Base-by-base conservation (phyloP, 2,113 vertebrate species). In the Mandrillus leucophaeus region DNA sequence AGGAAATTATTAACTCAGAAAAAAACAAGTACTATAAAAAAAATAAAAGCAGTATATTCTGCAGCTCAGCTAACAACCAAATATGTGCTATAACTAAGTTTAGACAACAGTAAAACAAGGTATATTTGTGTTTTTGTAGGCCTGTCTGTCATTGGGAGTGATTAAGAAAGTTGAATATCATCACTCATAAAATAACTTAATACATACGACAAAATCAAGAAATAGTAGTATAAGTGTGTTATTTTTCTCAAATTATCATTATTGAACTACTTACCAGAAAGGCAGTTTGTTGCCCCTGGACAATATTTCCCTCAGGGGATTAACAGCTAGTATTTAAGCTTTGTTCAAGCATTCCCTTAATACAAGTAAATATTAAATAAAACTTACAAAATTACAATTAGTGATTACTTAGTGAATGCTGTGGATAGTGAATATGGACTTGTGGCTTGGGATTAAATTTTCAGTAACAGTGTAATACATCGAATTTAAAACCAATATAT, bases 351-450 rank as follows among this genome's bases (percentile, higher is more conserved):
- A 13, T 81, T 76, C 45, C 45, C 66, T 83, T 79, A 85, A 64
- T 73, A 68, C 48, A 93, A 90, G 25, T 79, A 48, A 73, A 94
- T 68, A 61, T 55, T 45, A 27, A 88, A 18, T 61, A 72, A 84
- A 75, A 12, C 5, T 43, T 57, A 30, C 27, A 45, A 48, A 25
- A 9, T 8, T 50, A 30, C 1, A 16, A 0, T 73, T 38, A 38
- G 38, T n/a, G 18, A 43, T 78, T 57, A 40, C 40, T 18, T 72
- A 23, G 4, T 55, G 40, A 32, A 79, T 40, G 12, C 20, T 52
- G 1, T 52, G 14, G 23, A 55, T 3, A n/a, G 18, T 23, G 16
- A 14, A 3, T 45, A 4, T 18, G 14, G 61, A 6, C 76, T 75
- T 88, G 81, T 88, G 72, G 2, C 7, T 57, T 32, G 25, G 20